Conservation (phyloP, 2,888 invertebrate genomes). For the Perizoma affinitatum region DNA sequence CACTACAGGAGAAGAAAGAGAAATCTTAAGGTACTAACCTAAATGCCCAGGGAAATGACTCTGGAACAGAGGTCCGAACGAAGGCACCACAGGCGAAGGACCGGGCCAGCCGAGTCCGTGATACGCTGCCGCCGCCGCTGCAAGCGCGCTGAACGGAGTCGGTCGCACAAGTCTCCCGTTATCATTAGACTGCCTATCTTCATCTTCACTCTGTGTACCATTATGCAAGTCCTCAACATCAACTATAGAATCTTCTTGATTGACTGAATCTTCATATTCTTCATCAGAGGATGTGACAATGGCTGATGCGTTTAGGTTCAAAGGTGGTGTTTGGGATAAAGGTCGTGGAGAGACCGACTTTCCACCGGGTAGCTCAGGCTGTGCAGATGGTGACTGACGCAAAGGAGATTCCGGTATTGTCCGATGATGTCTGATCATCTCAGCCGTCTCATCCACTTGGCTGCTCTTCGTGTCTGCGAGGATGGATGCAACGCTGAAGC, state of each 20-base stretch:
- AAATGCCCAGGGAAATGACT: slow-evolving; percentile 61
- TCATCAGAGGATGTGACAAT: slow-evolving; percentile 84
- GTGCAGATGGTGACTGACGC: slow-evolving; percentile 74
- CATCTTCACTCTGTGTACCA: slow-evolving; percentile 78
- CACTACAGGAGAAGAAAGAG: not conserved
- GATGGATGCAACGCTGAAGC: slow-evolving; percentile 95
- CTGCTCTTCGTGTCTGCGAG: slow-evolving; percentile 91
- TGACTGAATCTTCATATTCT: slow-evolving; percentile 88
- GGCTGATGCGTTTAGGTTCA: slow-evolving; percentile 78
- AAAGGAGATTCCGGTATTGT: slow-evolving; percentile 79
- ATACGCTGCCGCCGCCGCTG: slow-evolving; percentile 88
- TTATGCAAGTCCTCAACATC: slow-evolving; percentile 91
- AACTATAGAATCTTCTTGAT: slow-evolving; percentile 87
- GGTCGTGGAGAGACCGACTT: slow-evolving; percentile 70
- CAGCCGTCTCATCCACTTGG: slow-evolving; percentile 73
- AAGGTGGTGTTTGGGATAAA: slow-evolving; percentile 73
- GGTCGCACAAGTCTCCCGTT: slow-evolving; percentile 85
- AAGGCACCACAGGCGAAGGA: slow-evolving; percentile 82
- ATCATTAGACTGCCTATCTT: slow-evolving; percentile 65
- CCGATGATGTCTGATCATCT: slow-evolving; percentile 79
- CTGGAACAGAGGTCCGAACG: slow-evolving; percentile 87
- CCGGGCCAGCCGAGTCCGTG: slow-evolving; percentile 86
- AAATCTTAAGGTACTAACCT: slow-evolving; percentile 17
- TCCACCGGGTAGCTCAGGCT: slow-evolving; percentile 76
- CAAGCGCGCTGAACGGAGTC: slow-evolving; percentile 88